phyloP scores from a whole-genome alignment of 2,113 vertebrate species.

The Thamnophis sirtalis region DNA sequence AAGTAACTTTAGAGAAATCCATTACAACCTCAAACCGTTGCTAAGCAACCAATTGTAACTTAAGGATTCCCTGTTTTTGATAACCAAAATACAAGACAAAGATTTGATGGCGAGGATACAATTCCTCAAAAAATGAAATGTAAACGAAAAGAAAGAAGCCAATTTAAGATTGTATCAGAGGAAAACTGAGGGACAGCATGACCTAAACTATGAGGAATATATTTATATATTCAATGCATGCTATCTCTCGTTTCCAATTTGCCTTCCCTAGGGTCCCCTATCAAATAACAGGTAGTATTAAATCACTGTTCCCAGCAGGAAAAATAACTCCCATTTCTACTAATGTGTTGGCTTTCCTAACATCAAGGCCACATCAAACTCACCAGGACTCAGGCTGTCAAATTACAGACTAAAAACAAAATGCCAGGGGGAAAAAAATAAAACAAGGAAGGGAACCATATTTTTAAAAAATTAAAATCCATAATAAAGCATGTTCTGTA shows the following conservation, averaged over 20 bases:
- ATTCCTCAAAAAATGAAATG: conserved; percentile 30
- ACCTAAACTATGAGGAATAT: conserved; percentile 69
- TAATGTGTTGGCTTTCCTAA: conserved; percentile 65
- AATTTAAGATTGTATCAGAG: conserved; percentile 50
- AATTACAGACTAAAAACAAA: conserved; percentile 59
- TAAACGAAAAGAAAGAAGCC: conserved; percentile 25
- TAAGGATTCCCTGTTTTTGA: background rate
- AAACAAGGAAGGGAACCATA: background rate
- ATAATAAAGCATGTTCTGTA: conserved; percentile 19
- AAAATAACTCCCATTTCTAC: conserved; percentile 61
- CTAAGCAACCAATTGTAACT: too few species aligned
- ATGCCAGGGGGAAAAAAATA: conserved; percentile 28
- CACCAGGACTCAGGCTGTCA: conserved; percentile 52
- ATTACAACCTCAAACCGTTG: too few species aligned
- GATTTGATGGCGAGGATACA: background rate
- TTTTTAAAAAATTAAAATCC: conserved; percentile 50
- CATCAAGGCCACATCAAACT: conserved; percentile 58
- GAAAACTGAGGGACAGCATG: conserved; percentile 59
- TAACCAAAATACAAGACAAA: background rate
- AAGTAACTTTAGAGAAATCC: too few species aligned
- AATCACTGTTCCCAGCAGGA: conserved; percentile 60
- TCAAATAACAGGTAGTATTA: conserved; percentile 66
- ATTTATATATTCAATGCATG: conserved; percentile 68
- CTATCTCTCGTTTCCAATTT: conserved; percentile 64
- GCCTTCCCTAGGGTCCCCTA: conserved; percentile 56